A percentile compares a stretch with the other conserved stretches of the same genome.
These are phyloP conservation scores for Polydesmus complanatus DNA, from an alignment of 2,888 invertebrate genomes.

Conservation along the genomic window DNA sequence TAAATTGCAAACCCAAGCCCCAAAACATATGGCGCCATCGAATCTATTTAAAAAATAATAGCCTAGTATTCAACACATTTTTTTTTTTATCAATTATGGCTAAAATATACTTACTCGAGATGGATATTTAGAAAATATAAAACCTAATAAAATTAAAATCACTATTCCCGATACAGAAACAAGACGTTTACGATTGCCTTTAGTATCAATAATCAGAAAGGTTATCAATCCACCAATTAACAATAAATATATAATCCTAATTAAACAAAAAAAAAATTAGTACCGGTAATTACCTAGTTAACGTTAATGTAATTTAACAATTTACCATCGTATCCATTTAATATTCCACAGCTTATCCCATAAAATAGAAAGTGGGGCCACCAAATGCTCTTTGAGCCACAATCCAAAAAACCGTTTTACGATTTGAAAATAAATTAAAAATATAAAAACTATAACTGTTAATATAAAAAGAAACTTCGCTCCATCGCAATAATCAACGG, in stretches of 20 bases:
- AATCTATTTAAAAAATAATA: conserved; percentile 41
- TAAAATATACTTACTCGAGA: conserved; percentile 38
- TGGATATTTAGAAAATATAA: conserved; percentile 6
- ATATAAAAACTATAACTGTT: conserved; percentile 44
- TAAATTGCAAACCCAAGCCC: conserved; percentile 69
- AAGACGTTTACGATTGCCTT: background rate
- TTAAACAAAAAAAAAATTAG: no score
- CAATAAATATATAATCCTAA: background rate
- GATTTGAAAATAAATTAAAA: conserved; percentile 47
- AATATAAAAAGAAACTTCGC: conserved; percentile 57
- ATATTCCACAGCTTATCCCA: conserved; percentile 26
- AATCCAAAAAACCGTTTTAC: conserved; percentile 44
- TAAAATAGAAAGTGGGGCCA: conserved; percentile 33
- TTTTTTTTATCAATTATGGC: no score
- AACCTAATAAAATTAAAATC: background rate
- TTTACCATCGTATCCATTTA: conserved; percentile 2
- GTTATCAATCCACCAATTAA: conserved; percentile 8
- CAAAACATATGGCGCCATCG: conserved; percentile 66
- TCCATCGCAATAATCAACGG: conserved; percentile 43
- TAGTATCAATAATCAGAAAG: conserved; percentile 16
- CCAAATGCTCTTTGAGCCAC: conserved; percentile 28
- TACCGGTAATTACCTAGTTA: no score
- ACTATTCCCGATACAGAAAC: background rate
- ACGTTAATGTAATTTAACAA: background rate
- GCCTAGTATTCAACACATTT: no score